Evolutionary conservation across 1,140 invertebrate genomes (phyloP), one percentile per base, ranked within the genome.

Genomic region (Pteromalus puparum): DNA sequence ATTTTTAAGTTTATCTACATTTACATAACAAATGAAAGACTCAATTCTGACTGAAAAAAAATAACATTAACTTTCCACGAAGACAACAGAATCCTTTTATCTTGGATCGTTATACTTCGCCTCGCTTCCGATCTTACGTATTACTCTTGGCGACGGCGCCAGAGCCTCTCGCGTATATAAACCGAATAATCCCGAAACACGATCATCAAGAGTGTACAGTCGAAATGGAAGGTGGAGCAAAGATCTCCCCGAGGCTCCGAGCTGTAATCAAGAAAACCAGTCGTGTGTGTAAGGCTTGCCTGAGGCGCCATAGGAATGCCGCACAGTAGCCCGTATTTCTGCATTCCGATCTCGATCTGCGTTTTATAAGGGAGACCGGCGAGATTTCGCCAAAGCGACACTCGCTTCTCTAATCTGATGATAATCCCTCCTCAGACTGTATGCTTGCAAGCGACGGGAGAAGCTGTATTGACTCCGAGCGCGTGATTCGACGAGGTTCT

Each of bases 271-370:
- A 74, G 72, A 74, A 74, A 74, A 74, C 72, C 72, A 74, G 72
- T 74, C 34, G 72, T 42, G 67, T 18, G n/a, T 28, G 5, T 28
- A 30, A 70, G 15, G 67, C 12, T 74, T 1, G 28, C 70, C 30
- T 28, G 26, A 73, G 70, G 21, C 61, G 65, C 18, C 53, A 13
- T 21, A 13, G 85, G 85, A 87, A 84, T 86, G 82, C 78, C 53
- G 61, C 21, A 48, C 73, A 65, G 18, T 86, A 84, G 85, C 82
- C 81, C 65, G 82, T 38, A 82, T 34, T 75, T 85, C 85, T 84
- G 87, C 86, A 87, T 87, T 87, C 83, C 85, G 28, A 42, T 76
- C 74, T 76, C 34, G 72, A 38, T 30, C 18, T 38, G 30, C 46
- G 9, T 28, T 48, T 74, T 76, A 48, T 76, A 76, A 46, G 42